phyloP scores from a whole-genome alignment of 2,888 invertebrate species.

The Hydropsyche betteni region DNA sequence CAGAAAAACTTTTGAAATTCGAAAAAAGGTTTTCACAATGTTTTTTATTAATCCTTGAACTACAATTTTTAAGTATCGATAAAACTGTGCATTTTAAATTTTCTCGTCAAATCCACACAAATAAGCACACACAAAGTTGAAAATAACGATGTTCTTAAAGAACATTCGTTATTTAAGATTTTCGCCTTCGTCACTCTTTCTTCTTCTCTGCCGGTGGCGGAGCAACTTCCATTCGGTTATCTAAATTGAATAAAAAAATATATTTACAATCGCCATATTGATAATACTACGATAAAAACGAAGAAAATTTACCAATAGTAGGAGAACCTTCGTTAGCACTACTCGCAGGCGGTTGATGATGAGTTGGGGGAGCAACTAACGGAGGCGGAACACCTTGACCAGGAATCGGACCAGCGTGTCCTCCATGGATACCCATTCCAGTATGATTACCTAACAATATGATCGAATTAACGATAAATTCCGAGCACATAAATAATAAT shows the following conservation, averaged over 20 bases:
- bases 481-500: slow-evolving; percentile 11
- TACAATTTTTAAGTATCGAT: not conserved
- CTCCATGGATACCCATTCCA: slow-evolving; percentile 38
- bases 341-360: slow-evolving; percentile 55
- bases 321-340: slow-evolving; percentile 46
- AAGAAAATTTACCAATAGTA: slow-evolving; percentile 36
- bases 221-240: slow-evolving; percentile 32
- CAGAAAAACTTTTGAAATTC: no score
- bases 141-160: not conserved
- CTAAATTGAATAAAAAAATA: slow-evolving; percentile 4
- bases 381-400: slow-evolving; percentile 53
- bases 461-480: no score
- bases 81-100: no score
- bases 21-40: no score
- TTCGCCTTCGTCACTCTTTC: slow-evolving; percentile 42
- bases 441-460: slow-evolving; percentile 37
- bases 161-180: slow-evolving; percentile 24
- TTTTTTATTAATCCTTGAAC: slow-evolving; percentile 25
- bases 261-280: not conserved
- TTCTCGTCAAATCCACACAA: no score
- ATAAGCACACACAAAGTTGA: not conserved
- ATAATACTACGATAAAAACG: slow-evolving; percentile 13
- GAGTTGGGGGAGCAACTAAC: slow-evolving; percentile 59
- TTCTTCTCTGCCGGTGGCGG: slow-evolving; percentile 43
- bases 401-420: slow-evolving; percentile 39